Conservation (phyloP, 2,797 vertebrate species). For the Cephalopachus bancanus region DNA sequence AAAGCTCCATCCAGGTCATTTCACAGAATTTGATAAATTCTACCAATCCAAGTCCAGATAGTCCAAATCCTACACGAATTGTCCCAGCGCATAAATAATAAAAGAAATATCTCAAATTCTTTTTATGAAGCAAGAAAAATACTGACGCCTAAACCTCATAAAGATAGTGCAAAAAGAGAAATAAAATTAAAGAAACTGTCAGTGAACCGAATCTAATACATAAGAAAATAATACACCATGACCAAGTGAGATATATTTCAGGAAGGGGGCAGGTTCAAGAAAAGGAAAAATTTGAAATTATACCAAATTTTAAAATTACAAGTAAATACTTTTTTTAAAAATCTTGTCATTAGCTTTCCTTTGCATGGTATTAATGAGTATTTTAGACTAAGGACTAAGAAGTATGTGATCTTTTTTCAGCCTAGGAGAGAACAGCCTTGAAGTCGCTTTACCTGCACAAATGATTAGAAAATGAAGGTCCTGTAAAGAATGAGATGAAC, state of each 20-base stretch:
- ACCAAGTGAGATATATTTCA: not conserved
- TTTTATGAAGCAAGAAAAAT: slow-evolving; percentile 60
- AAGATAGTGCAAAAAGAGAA: not conserved
- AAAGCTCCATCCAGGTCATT: not conserved
- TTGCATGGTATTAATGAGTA: not conserved
- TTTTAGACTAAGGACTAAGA: not conserved
- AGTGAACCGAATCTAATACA: not conserved
- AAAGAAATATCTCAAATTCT: not conserved
- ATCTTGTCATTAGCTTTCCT: slow-evolving; percentile 3
- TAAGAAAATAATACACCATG: not conserved
- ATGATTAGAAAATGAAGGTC: not conserved
- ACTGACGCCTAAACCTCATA: not conserved
- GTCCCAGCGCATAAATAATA: not conserved
- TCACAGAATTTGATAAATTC: not conserved
- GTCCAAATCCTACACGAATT: not conserved
- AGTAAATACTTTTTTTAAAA: not conserved
- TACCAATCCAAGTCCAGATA: not conserved
- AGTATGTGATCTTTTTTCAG: not conserved
- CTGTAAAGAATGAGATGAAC: not conserved
- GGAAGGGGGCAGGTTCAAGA: not conserved
- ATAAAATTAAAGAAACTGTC: not conserved
- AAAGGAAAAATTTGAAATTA: not conserved
- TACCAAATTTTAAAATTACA: slow-evolving; percentile 37
- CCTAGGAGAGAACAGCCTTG: not conserved
- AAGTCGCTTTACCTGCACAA: not conserved